Evolutionary conservation across 2,113 vertebrate species (phyloP).

Genomic region (Alethe castanea): DNA sequence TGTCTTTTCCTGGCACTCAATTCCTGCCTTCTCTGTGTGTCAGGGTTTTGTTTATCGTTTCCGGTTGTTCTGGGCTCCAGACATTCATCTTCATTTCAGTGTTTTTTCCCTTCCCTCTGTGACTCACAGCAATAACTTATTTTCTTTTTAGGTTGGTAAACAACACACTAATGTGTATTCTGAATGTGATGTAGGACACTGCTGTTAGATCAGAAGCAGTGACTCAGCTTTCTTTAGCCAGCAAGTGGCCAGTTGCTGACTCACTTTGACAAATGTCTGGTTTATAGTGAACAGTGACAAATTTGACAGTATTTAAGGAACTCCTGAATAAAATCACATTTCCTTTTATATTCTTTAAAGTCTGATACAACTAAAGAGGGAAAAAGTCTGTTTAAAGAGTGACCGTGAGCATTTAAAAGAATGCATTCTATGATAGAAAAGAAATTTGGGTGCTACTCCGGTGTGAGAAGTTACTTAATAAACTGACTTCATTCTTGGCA

Average conservation of each 20-base stretch:
- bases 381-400: not conserved
- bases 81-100: constrained; percentile 29
- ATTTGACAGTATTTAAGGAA: not conserved
- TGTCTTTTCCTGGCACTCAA: not conserved
- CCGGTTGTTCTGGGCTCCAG: not conserved
- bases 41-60: constrained; percentile 11
- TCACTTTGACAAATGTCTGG: not conserved
- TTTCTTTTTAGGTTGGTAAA: constrained; percentile 14
- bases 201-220: not conserved
- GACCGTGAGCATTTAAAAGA: not conserved
- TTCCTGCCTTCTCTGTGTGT: not conserved
- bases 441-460: not conserved
- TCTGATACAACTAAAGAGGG: not conserved
- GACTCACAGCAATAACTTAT: constrained; percentile 6
- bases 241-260: not conserved
- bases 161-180: not conserved
- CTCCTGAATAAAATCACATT: not conserved
- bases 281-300: not conserved
- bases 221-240: constrained; percentile 5
- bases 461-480: not conserved
- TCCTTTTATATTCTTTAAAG: not conserved
- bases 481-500: not conserved
- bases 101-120: not conserved
- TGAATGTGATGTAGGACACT: not conserved
- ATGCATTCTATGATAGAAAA: not conserved